Percentiles rank a stretch among this genome's conserved stretches.
phyloP scores from a whole-genome alignment of 2,888 invertebrate genomes.

The Oxyscelio sp. region DNA sequence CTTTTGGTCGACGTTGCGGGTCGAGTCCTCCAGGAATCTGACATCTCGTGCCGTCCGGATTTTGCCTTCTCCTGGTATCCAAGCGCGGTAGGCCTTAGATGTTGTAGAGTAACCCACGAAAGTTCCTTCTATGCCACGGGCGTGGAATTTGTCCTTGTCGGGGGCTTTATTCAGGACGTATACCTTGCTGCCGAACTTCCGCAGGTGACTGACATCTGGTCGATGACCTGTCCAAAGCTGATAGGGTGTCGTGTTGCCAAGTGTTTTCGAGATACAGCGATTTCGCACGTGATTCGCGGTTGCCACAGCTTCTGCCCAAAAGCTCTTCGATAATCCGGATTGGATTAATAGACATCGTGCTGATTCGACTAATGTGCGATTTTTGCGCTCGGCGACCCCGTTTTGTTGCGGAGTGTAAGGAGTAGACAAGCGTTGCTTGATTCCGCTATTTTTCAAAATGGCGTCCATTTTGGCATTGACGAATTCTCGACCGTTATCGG shows the following conservation, averaged over 20 bases:
- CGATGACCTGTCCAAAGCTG: background rate
- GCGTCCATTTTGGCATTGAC: background rate
- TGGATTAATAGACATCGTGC: constrained; percentile 64
- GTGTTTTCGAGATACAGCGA: background rate
- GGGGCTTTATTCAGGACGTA: constrained; percentile 28
- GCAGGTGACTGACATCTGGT: background rate
- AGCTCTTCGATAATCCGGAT: background rate
- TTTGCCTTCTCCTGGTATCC: background rate
- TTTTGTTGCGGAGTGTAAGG: constrained; percentile 77
- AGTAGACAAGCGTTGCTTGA: background rate
- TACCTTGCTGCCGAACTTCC: constrained; percentile 9
- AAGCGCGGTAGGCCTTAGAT: constrained; percentile 15
- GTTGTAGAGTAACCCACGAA: too few species aligned
- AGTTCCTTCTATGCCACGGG: constrained; percentile 30
- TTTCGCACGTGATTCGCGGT: constrained; percentile 23
- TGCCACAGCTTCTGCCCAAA: background rate
- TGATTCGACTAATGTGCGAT: constrained; percentile 52
- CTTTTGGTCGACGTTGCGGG: too few species aligned
- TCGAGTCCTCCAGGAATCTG: background rate
- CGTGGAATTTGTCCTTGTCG: constrained; percentile 7
- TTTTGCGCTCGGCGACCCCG: constrained; percentile 55
- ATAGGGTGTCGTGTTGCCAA: background rate
- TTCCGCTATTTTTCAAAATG: background rate
- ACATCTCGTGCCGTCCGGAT: background rate
- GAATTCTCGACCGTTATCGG: background rate